Evolutionary conservation across 2,797 vertebrate genomes (phyloP).

Genomic region (Varecia variegata): DNA sequence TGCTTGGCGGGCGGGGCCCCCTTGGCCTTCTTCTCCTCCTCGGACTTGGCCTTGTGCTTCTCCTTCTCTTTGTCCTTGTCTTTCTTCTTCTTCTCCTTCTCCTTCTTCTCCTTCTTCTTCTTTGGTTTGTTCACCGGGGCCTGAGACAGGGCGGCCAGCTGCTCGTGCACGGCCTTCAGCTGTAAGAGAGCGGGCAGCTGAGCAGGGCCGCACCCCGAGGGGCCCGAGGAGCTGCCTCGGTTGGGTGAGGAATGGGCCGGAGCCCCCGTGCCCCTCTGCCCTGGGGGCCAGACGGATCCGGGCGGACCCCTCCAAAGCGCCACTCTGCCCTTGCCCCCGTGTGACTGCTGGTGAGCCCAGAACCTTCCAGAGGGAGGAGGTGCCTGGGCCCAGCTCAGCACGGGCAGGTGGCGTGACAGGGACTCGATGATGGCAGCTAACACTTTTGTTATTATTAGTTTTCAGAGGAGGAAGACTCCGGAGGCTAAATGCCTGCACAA

Average conservation of each 20-base stretch:
- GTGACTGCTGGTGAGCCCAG: not conserved
- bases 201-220: not conserved
- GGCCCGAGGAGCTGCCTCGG: not conserved
- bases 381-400: not conserved
- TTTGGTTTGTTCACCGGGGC: constrained; percentile 92
- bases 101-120: constrained; percentile 92
- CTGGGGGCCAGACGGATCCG: not conserved
- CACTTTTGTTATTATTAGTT: not conserved
- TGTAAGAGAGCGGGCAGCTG: constrained; percentile 66
- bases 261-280: not conserved
- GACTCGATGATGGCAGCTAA: rapidly evolving
- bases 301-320: not conserved
- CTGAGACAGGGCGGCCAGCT: constrained; percentile 92
- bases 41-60: constrained; percentile 87
- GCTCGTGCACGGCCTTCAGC: constrained; percentile 93
- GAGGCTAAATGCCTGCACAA: rapidly evolving
- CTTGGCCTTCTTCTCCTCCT: constrained; percentile 94
- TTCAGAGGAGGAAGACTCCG: not conserved
- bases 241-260: not conserved
- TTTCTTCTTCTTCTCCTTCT: constrained; percentile 91
- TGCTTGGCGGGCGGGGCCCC: constrained; percentile 88
- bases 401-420: not conserved
- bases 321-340: not conserved
- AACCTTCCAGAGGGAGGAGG: rapidly evolving
- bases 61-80: constrained; percentile 90